A percentile compares a stretch with the other conserved stretches of the same genome.
These are phyloP conservation scores for Penaeus japonicus DNA, from an alignment of 1,140 invertebrate species.

Conservation along the genomic window DNA sequence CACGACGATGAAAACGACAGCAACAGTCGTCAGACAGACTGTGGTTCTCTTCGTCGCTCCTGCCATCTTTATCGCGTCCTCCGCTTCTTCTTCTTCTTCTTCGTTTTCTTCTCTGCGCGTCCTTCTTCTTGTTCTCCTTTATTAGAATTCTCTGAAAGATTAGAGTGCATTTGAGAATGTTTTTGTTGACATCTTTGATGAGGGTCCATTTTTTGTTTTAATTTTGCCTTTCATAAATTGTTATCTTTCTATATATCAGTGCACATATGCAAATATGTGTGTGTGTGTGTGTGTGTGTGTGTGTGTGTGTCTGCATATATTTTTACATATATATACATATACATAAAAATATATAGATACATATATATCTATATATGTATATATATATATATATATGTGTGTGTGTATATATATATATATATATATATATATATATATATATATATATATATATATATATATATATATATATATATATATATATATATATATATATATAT, in stretches of 20 bases:
- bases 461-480: not conserved
- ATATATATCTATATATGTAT: too few relatives aligned
- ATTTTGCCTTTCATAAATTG: too few relatives aligned
- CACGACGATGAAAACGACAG: constrained; percentile 26
- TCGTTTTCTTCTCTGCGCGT: not conserved
- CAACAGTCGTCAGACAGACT: not conserved
- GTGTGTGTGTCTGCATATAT: too few relatives aligned
- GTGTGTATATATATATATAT: not conserved
- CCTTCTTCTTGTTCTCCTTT: not conserved
- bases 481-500: not conserved
- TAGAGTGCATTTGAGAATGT: too few relatives aligned
- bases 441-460: not conserved
- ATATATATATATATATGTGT: too few relatives aligned
- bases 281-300: too few relatives aligned
- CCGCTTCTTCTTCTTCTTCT: not conserved
- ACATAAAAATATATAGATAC: too few relatives aligned
- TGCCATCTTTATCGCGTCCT: not conserved
- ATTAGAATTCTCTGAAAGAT: not conserved
- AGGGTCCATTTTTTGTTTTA: too few relatives aligned
- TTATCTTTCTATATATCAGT: too few relatives aligned
- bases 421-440: not conserved
- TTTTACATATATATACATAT: too few relatives aligned
- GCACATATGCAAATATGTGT: too few relatives aligned
- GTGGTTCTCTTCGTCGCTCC: constrained; percentile 14
- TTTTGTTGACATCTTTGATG: too few relatives aligned